phyloP scores from a whole-genome alignment of 1,140 invertebrate species.

The Drosophila pruinosa region DNA sequence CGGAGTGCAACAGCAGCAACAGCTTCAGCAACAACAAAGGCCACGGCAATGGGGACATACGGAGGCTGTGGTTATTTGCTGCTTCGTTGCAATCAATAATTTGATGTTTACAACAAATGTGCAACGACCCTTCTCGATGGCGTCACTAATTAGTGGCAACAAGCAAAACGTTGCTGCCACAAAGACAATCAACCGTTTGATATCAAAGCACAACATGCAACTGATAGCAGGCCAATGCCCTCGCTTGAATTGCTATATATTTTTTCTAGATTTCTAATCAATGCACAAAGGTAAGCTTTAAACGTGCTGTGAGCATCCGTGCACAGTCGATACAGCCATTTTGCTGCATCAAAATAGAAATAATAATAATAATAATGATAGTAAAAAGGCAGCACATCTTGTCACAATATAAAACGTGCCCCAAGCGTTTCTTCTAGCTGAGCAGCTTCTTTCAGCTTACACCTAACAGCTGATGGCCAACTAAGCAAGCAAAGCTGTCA shows the following conservation, averaged over 20 bases:
- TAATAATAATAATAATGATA: background rate
- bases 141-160: constrained; percentile 66
- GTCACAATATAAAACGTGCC: constrained; percentile 62
- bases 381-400: constrained; percentile 43
- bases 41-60: background rate
- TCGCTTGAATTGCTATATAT: no score
- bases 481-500: constrained; percentile 44
- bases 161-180: constrained; percentile 37
- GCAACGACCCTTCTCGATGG: background rate
- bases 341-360: background rate
- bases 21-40: constrained; percentile 4
- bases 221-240: constrained; percentile 59
- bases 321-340: constrained; percentile 43
- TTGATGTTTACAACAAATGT: constrained; percentile 72
- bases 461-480: constrained; percentile 22
- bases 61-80: constrained; percentile 26
- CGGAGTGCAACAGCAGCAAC: background rate
- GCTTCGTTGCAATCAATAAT: constrained; percentile 64
- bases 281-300: constrained; percentile 14
- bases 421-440: background rate
- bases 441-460: constrained; percentile 21
- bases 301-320: constrained; percentile 54
- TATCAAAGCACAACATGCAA: constrained; percentile 32
- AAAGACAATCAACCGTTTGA: constrained; percentile 52
- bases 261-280: constrained; percentile 44